Base-by-base conservation (phyloP, 2,113 vertebrate genomes). In the Xenus cinereus region DNA sequence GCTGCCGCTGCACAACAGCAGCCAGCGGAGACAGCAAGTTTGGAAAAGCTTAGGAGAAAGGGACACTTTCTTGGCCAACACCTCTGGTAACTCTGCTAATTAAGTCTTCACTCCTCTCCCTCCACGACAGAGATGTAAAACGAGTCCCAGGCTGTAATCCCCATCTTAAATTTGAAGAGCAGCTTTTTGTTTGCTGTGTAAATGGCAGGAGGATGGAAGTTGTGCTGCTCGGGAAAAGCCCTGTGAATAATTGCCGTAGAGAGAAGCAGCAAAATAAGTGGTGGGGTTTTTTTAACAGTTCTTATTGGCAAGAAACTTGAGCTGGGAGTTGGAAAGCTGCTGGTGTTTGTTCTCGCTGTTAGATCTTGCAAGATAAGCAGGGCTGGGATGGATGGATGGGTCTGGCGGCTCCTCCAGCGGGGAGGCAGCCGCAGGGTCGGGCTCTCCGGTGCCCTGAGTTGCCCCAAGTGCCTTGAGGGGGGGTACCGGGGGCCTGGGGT, bases 211-310 rank as follows among this genome's bases (percentile, higher is more conserved):
- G 18, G 24, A 8, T 71, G 32, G 54, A 37, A 48, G 30, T 59
- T 56, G 37, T 26, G 35, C 32, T 85, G 46, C 64, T 68, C 39
- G 26, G 87, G 74, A 64, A 90, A 91, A 91, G 95, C 90, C 56
- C 69, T 66, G 87, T 80, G 82, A 95, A 60, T 84, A 66, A 93
- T 59, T 79, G 79, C 95, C 94, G 69, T 84, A 90, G 97, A 97
- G 89, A 97, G 95, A 87, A 87, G 95, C 30, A 73, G 86, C 73
- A 91, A 95, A 97, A 93, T 87, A 95, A 96, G 86, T 46, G 92
- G 76, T 7, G 13, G 50, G 27, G 9, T 56, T 56, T 56, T 56
- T 56, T 32, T 59, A 91, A 81, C 73, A 63, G 74, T 96, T 93
- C 94, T 90, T 73, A 4, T 35, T 98, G 96, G 97, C 97, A 77